Base-by-base conservation (phyloP, 2,113 vertebrate genomes). In the Lasiurus cinereus region DNA sequence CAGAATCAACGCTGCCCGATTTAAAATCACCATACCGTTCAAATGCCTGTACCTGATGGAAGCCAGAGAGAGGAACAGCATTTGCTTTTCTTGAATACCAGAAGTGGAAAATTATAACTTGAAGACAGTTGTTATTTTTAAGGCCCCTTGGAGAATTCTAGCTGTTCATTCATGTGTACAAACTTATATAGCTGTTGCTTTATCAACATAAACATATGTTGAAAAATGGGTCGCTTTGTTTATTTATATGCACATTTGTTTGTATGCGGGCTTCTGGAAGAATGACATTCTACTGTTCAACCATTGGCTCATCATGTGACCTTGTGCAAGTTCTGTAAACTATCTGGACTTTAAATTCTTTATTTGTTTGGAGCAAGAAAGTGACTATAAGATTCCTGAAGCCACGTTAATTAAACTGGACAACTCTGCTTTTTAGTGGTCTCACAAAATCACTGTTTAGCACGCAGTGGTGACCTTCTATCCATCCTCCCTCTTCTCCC, bases 131-230 rank as follows among this genome's bases (percentile, higher is more conserved):
- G 39, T 93, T 96, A 85, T 93, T 88, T 91, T 96, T 88, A 94
- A 95, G 50, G 21, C 10, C 73, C 62, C 67, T 93, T 84, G 0
- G 12, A 92, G 88, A 92, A 85, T 93, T 88, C 77, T 83, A 66
- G 50, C 70, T 90, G 73, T 27, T 90, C 91, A 88, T 74, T 95
- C 92, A 79, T 92, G 91, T 96, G 80, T 70, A 90, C 77, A 85
- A 82, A 90, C 21, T 80, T 92, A 64, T 3, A 74, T 62, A 90
- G 72, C 8, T 84, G 67, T 43, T 85, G 54, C 82, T 95, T 89
- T 96, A 95, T 94, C 96, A 94, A 93, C 80, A 93, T 73, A 93
- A 95, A 24, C 72, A 39, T 90, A 89, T 94, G 90, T 50, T 59
- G 66, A 66, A 96, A 96, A 82, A 79, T 46, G 50, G 74, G 67